phyloP scores from a whole-genome alignment of 2,888 invertebrate species.

The Byasa hedistus region DNA sequence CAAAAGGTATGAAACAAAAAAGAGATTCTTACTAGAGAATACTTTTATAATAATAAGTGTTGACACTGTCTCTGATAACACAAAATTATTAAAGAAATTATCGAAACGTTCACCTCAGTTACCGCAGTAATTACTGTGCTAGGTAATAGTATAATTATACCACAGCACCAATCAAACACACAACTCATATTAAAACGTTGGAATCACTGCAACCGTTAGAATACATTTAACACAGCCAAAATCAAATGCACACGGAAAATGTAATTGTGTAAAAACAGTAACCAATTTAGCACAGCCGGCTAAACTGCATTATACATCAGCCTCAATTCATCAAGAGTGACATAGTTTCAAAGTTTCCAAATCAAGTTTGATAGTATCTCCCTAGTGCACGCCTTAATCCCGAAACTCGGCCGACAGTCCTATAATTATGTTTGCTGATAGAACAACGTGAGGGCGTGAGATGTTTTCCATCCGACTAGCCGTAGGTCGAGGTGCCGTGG shows the following conservation, averaged over 20 bases:
- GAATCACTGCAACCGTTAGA: no score
- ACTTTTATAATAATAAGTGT: no score
- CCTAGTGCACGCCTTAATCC: slow-evolving; percentile 4
- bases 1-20: no score
- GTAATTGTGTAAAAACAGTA: neutral
- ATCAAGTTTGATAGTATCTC: slow-evolving; percentile 2
- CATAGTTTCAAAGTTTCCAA: slow-evolving; percentile 7
- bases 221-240: neutral
- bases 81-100: no score
- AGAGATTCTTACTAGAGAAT: no score
- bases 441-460: neutral
- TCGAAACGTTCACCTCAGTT: no score
- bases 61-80: no score
- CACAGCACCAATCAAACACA: no score
- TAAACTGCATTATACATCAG: neutral
- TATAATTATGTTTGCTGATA: slow-evolving; percentile 6
- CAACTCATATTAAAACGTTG: no score
- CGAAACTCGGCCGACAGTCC: slow-evolving; percentile 4
- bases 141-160: no score
- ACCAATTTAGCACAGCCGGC: no score
- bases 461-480: slow-evolving; percentile 1
- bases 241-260: neutral
- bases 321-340: neutral
- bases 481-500: neutral
- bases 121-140: no score